These are phyloP conservation scores for Teleopsis dalmanni DNA, from an alignment of 1,140 invertebrate genomes.

Conservation along the genomic window DNA sequence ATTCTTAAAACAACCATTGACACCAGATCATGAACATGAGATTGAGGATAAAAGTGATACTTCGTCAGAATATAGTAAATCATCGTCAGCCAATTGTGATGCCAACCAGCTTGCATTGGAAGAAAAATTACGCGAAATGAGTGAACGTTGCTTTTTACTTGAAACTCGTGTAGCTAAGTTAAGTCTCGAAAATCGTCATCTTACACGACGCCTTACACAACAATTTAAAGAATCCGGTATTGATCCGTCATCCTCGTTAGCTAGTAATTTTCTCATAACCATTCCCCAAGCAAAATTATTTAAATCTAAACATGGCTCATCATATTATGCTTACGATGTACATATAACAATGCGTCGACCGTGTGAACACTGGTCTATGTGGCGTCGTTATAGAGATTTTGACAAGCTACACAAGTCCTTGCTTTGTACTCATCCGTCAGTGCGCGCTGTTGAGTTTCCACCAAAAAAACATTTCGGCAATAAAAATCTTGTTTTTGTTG, in stretches of 20 bases:
- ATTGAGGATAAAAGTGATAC: constrained; percentile 35
- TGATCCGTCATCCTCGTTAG: constrained; percentile 30
- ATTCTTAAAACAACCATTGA: constrained; percentile 27
- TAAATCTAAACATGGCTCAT: constrained; percentile 18
- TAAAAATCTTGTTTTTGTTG: constrained; percentile 74
- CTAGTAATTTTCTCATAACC: constrained; percentile 39
- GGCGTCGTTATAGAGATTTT: constrained; percentile 79
- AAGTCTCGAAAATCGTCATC: constrained; percentile 30
- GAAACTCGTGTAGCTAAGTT: constrained; percentile 36
- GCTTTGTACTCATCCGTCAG: constrained; percentile 63
- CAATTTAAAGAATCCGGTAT: constrained; percentile 35
- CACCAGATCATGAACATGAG: constrained; percentile 15
- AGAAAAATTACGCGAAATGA: constrained; percentile 24
- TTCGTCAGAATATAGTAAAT: constrained; percentile 40
- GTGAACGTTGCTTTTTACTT: constrained; percentile 30
- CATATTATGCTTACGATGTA: constrained; percentile 35
- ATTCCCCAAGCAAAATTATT: constrained; percentile 36
- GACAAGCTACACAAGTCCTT: constrained; percentile 66
- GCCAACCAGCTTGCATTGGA: constrained; percentile 16
- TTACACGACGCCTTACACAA: constrained; percentile 30
- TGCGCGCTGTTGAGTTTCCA: constrained; percentile 73
- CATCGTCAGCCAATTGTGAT: constrained; percentile 25
- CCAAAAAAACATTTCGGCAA: constrained; percentile 84
- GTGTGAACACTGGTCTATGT: constrained; percentile 84
- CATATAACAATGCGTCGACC: constrained; percentile 44